These are phyloP conservation scores for Galerucella calmariensis DNA, from an alignment of 2,888 invertebrate genomes.

Conservation along the genomic window DNA sequence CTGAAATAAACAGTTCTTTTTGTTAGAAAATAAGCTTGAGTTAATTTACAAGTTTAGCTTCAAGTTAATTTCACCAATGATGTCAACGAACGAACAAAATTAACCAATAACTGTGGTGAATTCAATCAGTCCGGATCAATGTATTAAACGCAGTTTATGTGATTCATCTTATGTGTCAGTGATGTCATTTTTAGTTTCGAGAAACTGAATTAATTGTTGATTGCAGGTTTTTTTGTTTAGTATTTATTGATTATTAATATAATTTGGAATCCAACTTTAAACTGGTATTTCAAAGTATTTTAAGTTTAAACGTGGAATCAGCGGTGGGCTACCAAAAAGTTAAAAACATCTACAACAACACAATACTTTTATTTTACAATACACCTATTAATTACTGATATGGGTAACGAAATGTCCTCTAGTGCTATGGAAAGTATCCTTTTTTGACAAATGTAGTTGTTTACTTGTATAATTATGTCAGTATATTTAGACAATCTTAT, in stretches of 20 bases:
- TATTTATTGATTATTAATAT: not conserved
- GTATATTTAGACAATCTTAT: not conserved
- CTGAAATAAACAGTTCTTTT: not conserved
- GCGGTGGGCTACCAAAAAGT: not conserved
- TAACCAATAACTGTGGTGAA: not conserved
- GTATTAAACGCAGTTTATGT: not conserved
- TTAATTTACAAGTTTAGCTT: not conserved
- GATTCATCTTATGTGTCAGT: conserved; percentile 26
- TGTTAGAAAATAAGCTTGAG: not conserved
- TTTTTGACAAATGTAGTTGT: conserved; percentile 61
- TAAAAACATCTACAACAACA: not conserved
- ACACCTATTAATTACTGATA: conserved; percentile 50
- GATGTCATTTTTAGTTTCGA: conserved; percentile 31
- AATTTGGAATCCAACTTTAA: not conserved
- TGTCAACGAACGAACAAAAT: not conserved
- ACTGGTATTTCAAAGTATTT: not conserved
- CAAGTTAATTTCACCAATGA: not conserved
- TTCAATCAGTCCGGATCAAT: not conserved
- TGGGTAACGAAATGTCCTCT: conserved; percentile 91
- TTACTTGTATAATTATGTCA: not conserved
- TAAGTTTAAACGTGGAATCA: not conserved
- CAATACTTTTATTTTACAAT: not conserved
- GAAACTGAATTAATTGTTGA: conserved; percentile 15
- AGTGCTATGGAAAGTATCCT: conserved; percentile 94
- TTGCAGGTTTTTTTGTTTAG: conserved; percentile 23